Evolutionary conservation across 2,888 invertebrate species (phyloP).

Genomic region (Oegoconia quadripuncta): DNA sequence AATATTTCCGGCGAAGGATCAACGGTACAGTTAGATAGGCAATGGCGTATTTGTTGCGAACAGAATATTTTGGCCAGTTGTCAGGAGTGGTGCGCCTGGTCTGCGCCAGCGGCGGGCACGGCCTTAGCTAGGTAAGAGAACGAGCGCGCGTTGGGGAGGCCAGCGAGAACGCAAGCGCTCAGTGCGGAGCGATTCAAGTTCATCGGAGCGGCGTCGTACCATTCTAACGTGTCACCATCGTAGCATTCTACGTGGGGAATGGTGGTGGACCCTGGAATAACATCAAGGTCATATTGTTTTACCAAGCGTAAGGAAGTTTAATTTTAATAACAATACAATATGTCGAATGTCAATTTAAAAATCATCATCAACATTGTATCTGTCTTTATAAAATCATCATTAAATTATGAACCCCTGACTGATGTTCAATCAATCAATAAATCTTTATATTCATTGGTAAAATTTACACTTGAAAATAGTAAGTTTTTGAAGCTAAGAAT

Average conservation of each 20-base stretch:
- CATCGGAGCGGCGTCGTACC: conserved; percentile 87
- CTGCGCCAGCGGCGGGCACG: conserved; percentile 70
- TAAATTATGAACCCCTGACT: no score
- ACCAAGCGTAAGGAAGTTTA: neutral
- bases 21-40: conserved; percentile 2
- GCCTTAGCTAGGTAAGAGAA: conserved; percentile 80
- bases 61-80: conserved; percentile 17
- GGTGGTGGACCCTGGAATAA: conserved; percentile 80
- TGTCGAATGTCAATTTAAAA: no score
- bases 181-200: conserved; percentile 89
- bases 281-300: neutral
- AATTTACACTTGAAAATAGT: no score
- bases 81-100: conserved; percentile 60
- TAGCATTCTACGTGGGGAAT: conserved; percentile 89
- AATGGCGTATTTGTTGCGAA: conserved; percentile 4
- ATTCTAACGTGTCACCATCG: conserved; percentile 81
- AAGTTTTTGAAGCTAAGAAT: no score
- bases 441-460: no score
- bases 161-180: conserved; percentile 88
- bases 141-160: conserved; percentile 82
- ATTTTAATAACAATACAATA: no score
- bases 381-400: no score
- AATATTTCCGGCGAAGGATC: conserved; percentile 27
- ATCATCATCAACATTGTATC: no score
- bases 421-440: no score